Percentiles rank a stretch among this genome's conserved stretches.
phyloP scores from a whole-genome alignment of 2,113 vertebrate species.

The Laticauda laticaudata region DNA sequence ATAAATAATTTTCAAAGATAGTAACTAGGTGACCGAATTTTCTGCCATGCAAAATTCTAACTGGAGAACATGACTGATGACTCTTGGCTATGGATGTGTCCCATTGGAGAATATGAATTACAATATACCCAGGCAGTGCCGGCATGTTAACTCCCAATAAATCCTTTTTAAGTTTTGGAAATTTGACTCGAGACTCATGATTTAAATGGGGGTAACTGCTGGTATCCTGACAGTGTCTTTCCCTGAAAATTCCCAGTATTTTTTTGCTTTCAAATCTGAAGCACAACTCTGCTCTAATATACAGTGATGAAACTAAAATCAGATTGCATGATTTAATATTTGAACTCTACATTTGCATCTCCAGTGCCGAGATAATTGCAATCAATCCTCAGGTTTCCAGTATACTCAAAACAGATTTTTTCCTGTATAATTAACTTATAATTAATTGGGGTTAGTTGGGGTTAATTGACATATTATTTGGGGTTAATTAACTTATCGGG shows the following conservation, averaged over 20 bases:
- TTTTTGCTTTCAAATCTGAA: not conserved
- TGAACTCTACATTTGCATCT: not conserved
- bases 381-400: not conserved
- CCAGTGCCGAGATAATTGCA: not conserved
- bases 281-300: not conserved
- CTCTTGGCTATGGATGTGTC: no score
- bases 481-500: not conserved
- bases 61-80: no score
- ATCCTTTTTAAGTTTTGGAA: no score
- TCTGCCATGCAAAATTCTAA: no score
- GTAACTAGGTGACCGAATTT: no score
- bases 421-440: not conserved
- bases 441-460: not conserved
- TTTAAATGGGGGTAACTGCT: no score
- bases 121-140: no score
- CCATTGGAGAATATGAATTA: no score
- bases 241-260: not conserved
- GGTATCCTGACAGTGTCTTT: not conserved
- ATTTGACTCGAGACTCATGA: no score
- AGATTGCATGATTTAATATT: not conserved
- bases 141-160: no score
- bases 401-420: not conserved
- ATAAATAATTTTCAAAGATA: no score
- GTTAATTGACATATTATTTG: not conserved
- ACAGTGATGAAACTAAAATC: not conserved